Base-by-base conservation (phyloP, 2,888 invertebrate genomes). In the Pandemis cinnamomeana region DNA sequence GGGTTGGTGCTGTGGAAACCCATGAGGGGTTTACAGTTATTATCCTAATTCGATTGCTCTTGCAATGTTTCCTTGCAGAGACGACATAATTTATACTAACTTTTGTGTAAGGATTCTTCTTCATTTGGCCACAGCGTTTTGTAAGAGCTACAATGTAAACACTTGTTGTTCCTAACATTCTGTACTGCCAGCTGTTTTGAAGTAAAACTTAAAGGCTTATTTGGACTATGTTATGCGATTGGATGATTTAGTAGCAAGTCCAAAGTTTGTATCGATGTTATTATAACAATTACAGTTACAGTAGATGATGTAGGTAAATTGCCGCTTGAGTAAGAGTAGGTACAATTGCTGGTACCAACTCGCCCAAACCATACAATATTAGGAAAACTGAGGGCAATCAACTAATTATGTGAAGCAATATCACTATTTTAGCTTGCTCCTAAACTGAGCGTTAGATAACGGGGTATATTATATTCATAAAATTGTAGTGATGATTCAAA, bases 41-140 rank as follows among this genome's bases (percentile, higher is more conserved):
- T 66, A 73, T 64, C 69, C 60, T 69, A 64, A 73, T 68, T 72
- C 66, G 66, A 67, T 74, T 62, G 46, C 41, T 67, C 41, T 71
- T 53, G 41, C 66, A 42, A 62, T 62, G 20, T 67, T 46, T 74
- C 42, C 41, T 58, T 10, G 55, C 46, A 27, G 44, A 27, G 27
- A 13, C 41, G 53, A 42, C 58, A 64, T 64, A 67, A 71, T 61
- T 42, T 71, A 20, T 27, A 13, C 36, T 5, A 36, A 60, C 11
- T 48, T 36, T 64, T 64, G 20, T 2, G 3, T 63, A 7, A 11
- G 27, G 63, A 20, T 20, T 7, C 8, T 13, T 61, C 61, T 41
- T n/a, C 41, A 13, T 7, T 27, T 27, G 27, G 2, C 27, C 20
- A 58, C 58, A 60, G 60, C 60, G 5, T 27, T 60, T 36, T 60